A percentile compares a stretch with the other conserved stretches of the same genome.
Conservation (phyloP, 2,888 invertebrate species). For the Perizoma affinitatum region DNA sequence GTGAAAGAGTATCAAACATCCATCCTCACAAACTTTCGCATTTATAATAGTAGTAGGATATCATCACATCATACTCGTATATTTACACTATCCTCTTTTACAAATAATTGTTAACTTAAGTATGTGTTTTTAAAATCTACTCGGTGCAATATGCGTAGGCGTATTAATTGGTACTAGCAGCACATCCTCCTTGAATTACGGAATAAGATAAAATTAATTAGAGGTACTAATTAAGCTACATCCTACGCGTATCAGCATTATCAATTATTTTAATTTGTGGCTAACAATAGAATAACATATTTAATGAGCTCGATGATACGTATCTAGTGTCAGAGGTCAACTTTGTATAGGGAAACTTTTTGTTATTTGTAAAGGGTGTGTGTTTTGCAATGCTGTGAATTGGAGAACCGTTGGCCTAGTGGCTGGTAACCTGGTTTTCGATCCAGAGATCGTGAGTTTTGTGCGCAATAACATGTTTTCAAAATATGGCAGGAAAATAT, state of each 20-base stretch:
- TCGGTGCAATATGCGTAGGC: neutral
- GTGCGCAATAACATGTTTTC: no score
- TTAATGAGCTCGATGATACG: conserved; percentile 67
- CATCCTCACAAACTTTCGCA: no score
- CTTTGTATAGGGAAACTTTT: conserved; percentile 56
- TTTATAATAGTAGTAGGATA: no score
- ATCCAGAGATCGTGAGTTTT: no score
- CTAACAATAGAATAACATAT: conserved; percentile 38
- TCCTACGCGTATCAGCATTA: conserved; percentile 32
- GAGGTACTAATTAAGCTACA: conserved; percentile 32
- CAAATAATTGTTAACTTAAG: neutral
- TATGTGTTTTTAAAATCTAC: neutral
- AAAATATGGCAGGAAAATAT: no score
- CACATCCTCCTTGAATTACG: conserved; percentile 17
- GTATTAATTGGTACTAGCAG: conserved; percentile 17
- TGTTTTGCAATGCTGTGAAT: no score
- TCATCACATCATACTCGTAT: no score
- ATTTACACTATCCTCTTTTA: neutral
- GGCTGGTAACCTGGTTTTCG: no score
- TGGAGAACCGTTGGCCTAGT: no score
- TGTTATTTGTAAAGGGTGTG: conserved; percentile 19
- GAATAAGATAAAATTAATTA: conserved; percentile 26
- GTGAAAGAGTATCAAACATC: no score
- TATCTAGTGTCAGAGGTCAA: conserved; percentile 77
- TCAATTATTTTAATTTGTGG: conserved; percentile 33